Conservation (phyloP, 2,888 invertebrate species). For the Cephus pygmeus region DNA sequence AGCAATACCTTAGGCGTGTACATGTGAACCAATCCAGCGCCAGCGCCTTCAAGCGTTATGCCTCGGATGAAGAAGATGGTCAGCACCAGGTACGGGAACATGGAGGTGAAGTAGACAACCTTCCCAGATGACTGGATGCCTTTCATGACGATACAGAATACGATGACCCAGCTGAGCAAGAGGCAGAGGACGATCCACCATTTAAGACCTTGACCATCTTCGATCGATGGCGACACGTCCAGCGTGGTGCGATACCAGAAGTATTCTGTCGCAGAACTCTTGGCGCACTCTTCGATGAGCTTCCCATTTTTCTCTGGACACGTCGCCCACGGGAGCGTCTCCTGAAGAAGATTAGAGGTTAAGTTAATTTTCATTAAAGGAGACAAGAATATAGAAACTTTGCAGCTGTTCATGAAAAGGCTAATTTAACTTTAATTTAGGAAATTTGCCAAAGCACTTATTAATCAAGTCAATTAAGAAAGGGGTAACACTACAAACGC, state of each 20-base stretch:
- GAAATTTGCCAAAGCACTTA: background rate
- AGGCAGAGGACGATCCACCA: conserved; percentile 95
- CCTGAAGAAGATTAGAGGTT: conserved; percentile 66
- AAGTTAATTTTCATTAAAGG: background rate
- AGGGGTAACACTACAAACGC: background rate
- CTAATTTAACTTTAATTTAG: background rate
- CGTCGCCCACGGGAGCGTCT: conserved; percentile 84
- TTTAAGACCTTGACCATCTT: conserved; percentile 84
- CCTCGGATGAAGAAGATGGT: conserved; percentile 95
- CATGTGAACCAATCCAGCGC: conserved; percentile 89
- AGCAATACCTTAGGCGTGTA: conserved; percentile 85
- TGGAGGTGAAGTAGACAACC: conserved; percentile 95
- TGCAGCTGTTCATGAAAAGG: background rate
- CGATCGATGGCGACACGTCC: conserved; percentile 88
- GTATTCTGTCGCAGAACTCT: conserved; percentile 89
- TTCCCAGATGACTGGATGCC: conserved; percentile 97
- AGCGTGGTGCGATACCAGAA: conserved; percentile 93
- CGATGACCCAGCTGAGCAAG: conserved; percentile 87
- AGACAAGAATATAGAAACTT: background rate
- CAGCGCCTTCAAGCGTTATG: conserved; percentile 87
- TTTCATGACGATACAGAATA: conserved; percentile 96
- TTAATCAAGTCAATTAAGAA: background rate
- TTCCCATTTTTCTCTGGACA: conserved; percentile 74
- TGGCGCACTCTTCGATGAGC: conserved; percentile 79
- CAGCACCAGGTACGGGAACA: conserved; percentile 93